Evolutionary conservation across 2,888 invertebrate genomes (phyloP).

Genomic region (Stramonita haemastoma): DNA sequence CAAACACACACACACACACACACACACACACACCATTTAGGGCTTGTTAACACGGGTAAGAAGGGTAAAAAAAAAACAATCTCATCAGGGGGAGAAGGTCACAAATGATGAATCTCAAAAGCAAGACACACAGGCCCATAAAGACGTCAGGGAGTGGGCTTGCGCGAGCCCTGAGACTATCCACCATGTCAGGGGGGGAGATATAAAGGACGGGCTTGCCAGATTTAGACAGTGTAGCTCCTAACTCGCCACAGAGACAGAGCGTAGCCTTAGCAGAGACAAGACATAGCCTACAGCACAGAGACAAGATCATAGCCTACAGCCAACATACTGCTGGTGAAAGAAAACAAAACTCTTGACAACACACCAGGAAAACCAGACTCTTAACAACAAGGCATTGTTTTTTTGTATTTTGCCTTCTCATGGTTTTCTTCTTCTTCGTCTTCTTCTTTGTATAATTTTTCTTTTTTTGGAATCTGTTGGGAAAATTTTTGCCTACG

Average conservation of each 20-base stretch:
- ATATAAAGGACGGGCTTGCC: slow-evolving; percentile 9
- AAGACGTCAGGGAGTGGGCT: not conserved
- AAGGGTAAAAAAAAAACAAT: not conserved
- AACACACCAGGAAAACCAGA: not conserved
- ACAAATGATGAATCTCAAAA: not conserved
- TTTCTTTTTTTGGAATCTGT: too few species aligned
- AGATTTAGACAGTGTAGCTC: not conserved
- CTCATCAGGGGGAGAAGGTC: not conserved
- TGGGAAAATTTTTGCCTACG: too few species aligned
- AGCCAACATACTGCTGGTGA: not conserved
- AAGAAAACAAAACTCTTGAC: not conserved
- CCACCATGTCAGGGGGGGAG: not conserved
- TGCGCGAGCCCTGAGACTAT: not conserved
- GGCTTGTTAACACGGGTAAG: not conserved
- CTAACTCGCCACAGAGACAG: not conserved
- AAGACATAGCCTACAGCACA: too few species aligned
- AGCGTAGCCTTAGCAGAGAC: too few species aligned
- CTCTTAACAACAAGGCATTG: not conserved
- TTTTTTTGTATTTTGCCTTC: too few species aligned
- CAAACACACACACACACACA: not conserved
- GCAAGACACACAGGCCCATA: not conserved
- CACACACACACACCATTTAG: not conserved
- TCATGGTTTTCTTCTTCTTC: too few species aligned
- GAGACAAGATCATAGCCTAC: too few species aligned
- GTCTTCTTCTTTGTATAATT: too few species aligned